Conservation (phyloP, 1,140 invertebrate genomes). For the Euborellia annulipes region DNA sequence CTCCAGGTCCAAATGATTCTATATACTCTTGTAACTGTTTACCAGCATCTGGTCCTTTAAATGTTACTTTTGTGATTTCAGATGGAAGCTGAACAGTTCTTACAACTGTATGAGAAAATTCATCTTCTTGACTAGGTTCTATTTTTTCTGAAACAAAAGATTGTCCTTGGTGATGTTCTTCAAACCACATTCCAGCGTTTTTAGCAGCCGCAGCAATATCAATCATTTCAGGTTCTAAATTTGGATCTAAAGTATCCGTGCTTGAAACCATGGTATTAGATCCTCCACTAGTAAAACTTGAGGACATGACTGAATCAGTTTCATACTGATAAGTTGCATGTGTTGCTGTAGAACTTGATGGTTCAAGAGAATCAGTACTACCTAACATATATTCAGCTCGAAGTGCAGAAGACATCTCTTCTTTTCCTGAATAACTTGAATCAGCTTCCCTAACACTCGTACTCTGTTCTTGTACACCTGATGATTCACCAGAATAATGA, state of each 20-base stretch:
- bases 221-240: conserved; percentile 13
- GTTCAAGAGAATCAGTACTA: conserved; percentile 50
- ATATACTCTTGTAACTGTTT: conserved; percentile 32
- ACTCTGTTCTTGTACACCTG: conserved; percentile 24
- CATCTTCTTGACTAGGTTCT: conserved; percentile 25
- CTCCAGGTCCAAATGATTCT: conserved; percentile 31
- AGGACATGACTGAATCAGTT: conserved; percentile 64
- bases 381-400: conserved; percentile 39
- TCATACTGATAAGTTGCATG: conserved; percentile 70
- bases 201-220: conserved; percentile 22
- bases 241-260: conserved; percentile 44
- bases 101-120: conserved; percentile 29
- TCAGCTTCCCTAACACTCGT: conserved; percentile 29
- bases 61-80: conserved; percentile 35
- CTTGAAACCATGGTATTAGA: conserved; percentile 58
- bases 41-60: conserved; percentile 34
- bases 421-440: conserved; percentile 29
- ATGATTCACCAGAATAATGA: conserved; percentile 14
- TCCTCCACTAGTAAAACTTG: conserved; percentile 59
- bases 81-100: conserved; percentile 32
- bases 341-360: conserved; percentile 57
- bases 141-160: conserved; percentile 32
- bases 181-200: conserved; percentile 25
- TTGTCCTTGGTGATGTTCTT: conserved; percentile 17
- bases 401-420: conserved; percentile 22